Evolutionary conservation across 2,888 invertebrate genomes (phyloP), one percentile per base, ranked within the genome.

Genomic region (Hypomecis punctinalis): DNA sequence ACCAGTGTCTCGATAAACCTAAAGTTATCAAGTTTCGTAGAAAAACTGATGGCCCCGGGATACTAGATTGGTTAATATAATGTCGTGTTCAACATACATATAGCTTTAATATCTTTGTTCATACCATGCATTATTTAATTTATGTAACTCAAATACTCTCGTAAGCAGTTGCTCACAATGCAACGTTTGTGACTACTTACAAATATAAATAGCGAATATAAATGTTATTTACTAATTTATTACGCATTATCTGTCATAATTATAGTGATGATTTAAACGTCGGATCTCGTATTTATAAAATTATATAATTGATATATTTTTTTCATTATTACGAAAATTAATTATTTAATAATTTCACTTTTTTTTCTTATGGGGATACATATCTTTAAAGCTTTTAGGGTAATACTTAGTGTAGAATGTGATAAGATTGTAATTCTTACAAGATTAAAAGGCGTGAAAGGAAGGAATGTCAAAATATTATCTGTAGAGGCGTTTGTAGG

Each of bases 271-370:
- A 61, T 79, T 76, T 74, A 53, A 65, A 64, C 74, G 71, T 77
- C 73, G 77, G 85, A 85, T 85, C 85, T 85, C 85, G 79, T 83
- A 79, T 81, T 78, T 78, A 76, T 79, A 72, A 78, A 76, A 70
- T 67, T 64, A 67, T 69, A 58, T 66, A 67, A 60, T 69, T 58
- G 46, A 51, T 47, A 63, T 66, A 61, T 66, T 64, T 61, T 63
- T 57, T 63, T 59, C 64, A 67, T 64, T 67, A 62, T 68, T 59
- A 48, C 42, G 47, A 42, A 45, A 54, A 57, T 51, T 48, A 63
- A 60, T 67, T 72, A 70, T 76, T 76, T 82, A 76, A 79, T 82
- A 78, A 78, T 77, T 76, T 77, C 71, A 68, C 72, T 76, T 76
- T 64, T 45, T 36, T 56, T 47, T 45, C 37, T 57, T 37, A 40